These are phyloP conservation scores for Neolamprologus kungweensis DNA, from an alignment of 2,113 vertebrate genomes.

Conservation along the genomic window DNA sequence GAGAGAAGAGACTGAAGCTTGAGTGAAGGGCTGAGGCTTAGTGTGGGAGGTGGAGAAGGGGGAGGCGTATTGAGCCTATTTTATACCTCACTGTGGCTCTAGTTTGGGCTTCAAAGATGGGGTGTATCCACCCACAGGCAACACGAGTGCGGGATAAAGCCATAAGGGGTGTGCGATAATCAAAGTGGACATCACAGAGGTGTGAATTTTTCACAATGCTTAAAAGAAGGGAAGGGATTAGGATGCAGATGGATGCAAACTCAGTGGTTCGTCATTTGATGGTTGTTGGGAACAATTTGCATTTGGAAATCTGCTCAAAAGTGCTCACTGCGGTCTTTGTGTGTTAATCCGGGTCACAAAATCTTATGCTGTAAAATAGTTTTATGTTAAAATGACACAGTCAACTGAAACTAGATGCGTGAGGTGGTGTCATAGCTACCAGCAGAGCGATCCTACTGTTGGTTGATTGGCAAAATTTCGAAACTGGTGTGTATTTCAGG, in stretches of 20 bases:
- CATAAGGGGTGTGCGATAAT: neutral
- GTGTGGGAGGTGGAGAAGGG: constrained; percentile 42
- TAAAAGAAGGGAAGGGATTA: neutral
- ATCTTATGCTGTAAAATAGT: neutral
- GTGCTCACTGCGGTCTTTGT: neutral
- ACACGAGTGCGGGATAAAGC: neutral
- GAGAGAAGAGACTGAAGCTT: constrained; percentile 40
- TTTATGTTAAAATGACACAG: neutral
- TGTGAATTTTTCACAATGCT: neutral
- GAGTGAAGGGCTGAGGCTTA: constrained; percentile 48
- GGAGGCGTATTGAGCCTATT: constrained; percentile 49
- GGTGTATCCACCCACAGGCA: constrained; percentile 46
- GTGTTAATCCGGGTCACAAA: neutral
- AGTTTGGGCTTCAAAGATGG: constrained; percentile 34
- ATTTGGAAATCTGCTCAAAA: neutral
- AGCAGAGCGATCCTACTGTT: neutral
- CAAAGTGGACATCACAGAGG: neutral
- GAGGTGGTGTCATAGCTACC: neutral
- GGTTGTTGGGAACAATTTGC: neutral
- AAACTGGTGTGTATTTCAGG: constrained; percentile 46
- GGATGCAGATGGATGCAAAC: neutral
- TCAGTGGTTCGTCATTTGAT: neutral
- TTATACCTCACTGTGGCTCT: constrained; percentile 46
- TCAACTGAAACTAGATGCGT: neutral
- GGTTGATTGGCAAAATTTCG: constrained; percentile 15